phyloP scores from a whole-genome alignment of 2,888 invertebrate species.

The Drosophila incognita region DNA sequence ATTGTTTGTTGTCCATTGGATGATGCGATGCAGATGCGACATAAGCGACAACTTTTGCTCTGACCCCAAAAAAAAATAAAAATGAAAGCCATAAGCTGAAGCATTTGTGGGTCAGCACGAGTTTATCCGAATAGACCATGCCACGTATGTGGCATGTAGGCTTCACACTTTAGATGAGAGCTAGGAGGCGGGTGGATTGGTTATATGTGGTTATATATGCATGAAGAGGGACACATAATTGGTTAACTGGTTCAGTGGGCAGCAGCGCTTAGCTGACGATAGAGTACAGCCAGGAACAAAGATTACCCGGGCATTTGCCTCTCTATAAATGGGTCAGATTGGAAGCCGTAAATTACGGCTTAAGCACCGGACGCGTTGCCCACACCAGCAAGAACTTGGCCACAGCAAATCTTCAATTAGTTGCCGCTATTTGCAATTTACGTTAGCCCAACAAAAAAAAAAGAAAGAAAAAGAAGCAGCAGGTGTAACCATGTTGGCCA shows the following conservation, averaged over 20 bases:
- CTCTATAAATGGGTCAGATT: slow-evolving; percentile 56
- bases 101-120: slow-evolving; percentile 69
- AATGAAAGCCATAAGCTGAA: slow-evolving; percentile 70
- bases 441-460: slow-evolving; percentile 20
- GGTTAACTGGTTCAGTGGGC: slow-evolving; percentile 50
- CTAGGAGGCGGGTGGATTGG: neutral
- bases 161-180: neutral
- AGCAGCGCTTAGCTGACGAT: slow-evolving; percentile 7
- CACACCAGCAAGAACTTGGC: slow-evolving; percentile 13
- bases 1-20: slow-evolving; percentile 52
- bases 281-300: slow-evolving; percentile 14
- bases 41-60: slow-evolving; percentile 50
- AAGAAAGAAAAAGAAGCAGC: slow-evolving; percentile 18
- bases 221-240: slow-evolving; percentile 42
- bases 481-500: slow-evolving; percentile 47
- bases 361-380: slow-evolving; percentile 21
- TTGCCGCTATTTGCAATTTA: slow-evolving; percentile 39
- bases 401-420: slow-evolving; percentile 58
- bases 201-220: neutral
- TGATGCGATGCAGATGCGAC: slow-evolving; percentile 49
- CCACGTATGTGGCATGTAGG: neutral
- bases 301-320: slow-evolving; percentile 39
- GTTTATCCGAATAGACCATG: slow-evolving; percentile 13
- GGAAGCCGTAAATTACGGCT: slow-evolving; percentile 57
- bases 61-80: slow-evolving; percentile 47